Evolutionary conservation across 2,113 vertebrate genomes (phyloP).

Genomic region (Meleagris gallopavo): DNA sequence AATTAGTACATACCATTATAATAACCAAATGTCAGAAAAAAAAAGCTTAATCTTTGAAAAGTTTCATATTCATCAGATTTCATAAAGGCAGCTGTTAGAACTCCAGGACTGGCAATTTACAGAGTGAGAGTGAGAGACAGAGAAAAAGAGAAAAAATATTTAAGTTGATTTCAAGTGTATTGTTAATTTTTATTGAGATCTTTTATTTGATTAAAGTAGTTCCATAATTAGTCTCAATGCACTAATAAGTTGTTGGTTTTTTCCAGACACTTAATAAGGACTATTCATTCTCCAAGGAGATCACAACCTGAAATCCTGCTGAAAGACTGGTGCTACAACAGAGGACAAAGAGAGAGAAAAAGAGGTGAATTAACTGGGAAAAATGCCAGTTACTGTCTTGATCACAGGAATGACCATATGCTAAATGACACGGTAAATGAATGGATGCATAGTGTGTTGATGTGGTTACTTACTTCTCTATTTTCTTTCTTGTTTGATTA

Average conservation of each 20-base stretch:
- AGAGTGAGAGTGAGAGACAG: background rate
- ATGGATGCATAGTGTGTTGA: slow-evolving; percentile 38
- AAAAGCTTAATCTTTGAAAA: background rate
- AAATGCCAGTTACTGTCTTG: slow-evolving; percentile 70
- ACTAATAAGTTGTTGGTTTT: slow-evolving; percentile 11
- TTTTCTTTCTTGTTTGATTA: background rate
- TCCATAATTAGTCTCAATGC: slow-evolving; percentile 29
- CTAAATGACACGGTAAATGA: slow-evolving; percentile 56
- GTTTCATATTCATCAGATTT: background rate
- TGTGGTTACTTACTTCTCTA: slow-evolving; percentile 4
- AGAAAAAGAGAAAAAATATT: background rate
- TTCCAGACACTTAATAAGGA: slow-evolving; percentile 41
- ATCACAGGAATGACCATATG: slow-evolving; percentile 73
- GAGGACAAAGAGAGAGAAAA: slow-evolving; percentile 61
- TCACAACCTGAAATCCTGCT: slow-evolving; percentile 52
- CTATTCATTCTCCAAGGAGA: slow-evolving; percentile 27
- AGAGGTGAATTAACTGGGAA: slow-evolving; percentile 73
- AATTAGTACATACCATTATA: slow-evolving; percentile 30
- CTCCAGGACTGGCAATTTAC: background rate
- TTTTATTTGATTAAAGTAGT: slow-evolving; percentile 35
- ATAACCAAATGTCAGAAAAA: background rate
- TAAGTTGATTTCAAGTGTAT: background rate
- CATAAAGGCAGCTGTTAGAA: background rate
- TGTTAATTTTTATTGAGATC: background rate
- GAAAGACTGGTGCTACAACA: slow-evolving; percentile 49